Conservation (phyloP, 2,797 vertebrate species). For the Sebastes itinus region DNA sequence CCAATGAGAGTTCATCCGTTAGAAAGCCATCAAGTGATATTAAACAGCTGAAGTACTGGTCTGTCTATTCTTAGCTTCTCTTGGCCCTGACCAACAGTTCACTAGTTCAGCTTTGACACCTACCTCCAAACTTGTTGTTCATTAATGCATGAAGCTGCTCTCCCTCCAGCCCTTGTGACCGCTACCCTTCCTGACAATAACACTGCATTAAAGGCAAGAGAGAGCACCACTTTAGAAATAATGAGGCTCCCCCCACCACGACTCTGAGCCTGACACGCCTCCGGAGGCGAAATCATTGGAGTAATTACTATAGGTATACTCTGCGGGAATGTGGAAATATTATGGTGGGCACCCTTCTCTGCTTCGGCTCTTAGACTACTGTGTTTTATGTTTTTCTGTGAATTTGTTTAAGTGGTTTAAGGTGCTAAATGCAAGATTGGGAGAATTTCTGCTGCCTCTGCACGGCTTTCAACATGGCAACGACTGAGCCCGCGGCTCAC, state of each 20-base stretch:
- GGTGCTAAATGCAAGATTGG: background rate
- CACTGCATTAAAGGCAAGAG: slow-evolving; percentile 62
- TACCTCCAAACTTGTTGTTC: slow-evolving; percentile 75
- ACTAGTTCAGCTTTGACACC: slow-evolving; percentile 65
- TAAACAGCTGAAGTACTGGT: slow-evolving; percentile 37
- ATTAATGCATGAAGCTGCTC: slow-evolving; percentile 79
- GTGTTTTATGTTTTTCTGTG: background rate
- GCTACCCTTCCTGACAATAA: slow-evolving; percentile 54
- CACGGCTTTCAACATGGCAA: background rate
- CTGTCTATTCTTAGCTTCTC: slow-evolving; percentile 63
- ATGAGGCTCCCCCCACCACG: slow-evolving; percentile 58
- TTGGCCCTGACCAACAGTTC: slow-evolving; percentile 57
- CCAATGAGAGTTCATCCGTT: background rate
- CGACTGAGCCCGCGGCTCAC: background rate
- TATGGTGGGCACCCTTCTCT: background rate
- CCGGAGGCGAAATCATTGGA: slow-evolving; percentile 41
- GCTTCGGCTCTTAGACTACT: background rate
- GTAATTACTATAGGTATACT: slow-evolving; percentile 53
- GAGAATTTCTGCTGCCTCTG: background rate
- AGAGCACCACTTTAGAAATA: slow-evolving; percentile 62
- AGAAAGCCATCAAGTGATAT: slow-evolving; percentile 18
- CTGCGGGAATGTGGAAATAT: slow-evolving; percentile 29
- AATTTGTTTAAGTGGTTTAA: background rate
- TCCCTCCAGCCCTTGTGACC: slow-evolving; percentile 52
- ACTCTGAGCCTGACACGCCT: slow-evolving; percentile 35